Evolutionary conservation across 2,113 vertebrate genomes (phyloP), one percentile per base, ranked within the genome.

Genomic region (Coreoperca whiteheadi): DNA sequence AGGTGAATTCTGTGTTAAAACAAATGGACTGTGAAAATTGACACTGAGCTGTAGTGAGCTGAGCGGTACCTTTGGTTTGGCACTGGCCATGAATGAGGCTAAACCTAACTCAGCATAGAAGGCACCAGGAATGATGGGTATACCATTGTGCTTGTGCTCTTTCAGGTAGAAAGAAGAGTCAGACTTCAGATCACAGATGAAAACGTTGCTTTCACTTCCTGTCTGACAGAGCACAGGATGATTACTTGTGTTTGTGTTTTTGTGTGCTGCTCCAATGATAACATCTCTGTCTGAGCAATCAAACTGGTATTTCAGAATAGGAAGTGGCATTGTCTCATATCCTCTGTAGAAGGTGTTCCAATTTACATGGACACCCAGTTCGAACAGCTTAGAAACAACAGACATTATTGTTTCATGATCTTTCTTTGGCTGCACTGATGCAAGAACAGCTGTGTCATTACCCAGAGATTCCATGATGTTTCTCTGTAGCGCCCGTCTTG

Each of bases 31-130:
- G 48, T 93, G 93, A 83, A 97, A 97, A 39, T 0, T 85, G 71
- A 96, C 85, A 81, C 89, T 95, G 46, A 97, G 88, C 72, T 96
- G 91, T 41, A 96, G 85, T 30, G 91, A 87, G 39, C 84, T 93
- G 32, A 97, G 91, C 14, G 96, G 92, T 2, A 95, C 88, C 77
- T 90, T 96, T 54, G 95, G 96, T 81, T 90, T 95, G 25, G 91
- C 90, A 72, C 73, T 93, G 61, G 57, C 92, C 89, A 96, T 83
- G 81, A 90, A 91, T 54, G 95, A 89, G 15, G 96, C 95, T 79
- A 97, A 93, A 76, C 92, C 96, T 84, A 97, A 81, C 87, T 98
- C 97, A 1, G 59, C 95, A 77, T 96, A 96, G 75, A 97, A 95
- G 21, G 96, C 92, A 5, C 95, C 96, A 8, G 97, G 96, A 59